Conservation (phyloP, 2,113 vertebrate species). For the Lonchura striata region DNA sequence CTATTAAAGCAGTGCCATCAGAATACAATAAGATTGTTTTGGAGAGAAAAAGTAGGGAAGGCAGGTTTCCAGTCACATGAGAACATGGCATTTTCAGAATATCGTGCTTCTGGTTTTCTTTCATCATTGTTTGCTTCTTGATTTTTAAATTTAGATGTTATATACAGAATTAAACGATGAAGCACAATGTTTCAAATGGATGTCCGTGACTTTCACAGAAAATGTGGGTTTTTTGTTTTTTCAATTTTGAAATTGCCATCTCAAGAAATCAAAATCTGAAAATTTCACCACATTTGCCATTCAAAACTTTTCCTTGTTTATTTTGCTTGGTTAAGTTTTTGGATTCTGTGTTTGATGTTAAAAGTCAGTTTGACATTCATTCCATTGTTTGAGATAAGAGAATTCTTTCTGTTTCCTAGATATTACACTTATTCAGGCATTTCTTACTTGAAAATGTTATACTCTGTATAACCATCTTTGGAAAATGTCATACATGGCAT, state of each 20-base stretch:
- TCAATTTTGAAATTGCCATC: background rate
- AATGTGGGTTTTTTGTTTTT: background rate
- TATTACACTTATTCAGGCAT: background rate
- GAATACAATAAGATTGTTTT: background rate
- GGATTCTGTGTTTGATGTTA: background rate
- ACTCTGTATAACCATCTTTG: constrained; percentile 16
- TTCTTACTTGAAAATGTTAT: background rate
- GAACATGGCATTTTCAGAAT: background rate
- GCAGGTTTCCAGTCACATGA: background rate
- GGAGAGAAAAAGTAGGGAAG: background rate
- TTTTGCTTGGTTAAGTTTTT: background rate
- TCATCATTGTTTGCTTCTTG: background rate
- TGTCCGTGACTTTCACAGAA: background rate
- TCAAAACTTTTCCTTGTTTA: background rate
- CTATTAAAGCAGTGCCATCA: background rate
- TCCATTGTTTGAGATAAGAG: background rate
- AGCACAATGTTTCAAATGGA: background rate
- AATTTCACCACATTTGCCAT: background rate
- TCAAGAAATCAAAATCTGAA: background rate
- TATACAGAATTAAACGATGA: background rate
- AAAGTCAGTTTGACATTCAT: background rate
- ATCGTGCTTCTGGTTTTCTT: background rate
- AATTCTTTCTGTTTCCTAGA: background rate
- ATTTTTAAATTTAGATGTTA: background rate
- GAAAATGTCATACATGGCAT: background rate